Base-by-base conservation (phyloP, 1,140 invertebrate species). In the Zelostemma sp. region DNA sequence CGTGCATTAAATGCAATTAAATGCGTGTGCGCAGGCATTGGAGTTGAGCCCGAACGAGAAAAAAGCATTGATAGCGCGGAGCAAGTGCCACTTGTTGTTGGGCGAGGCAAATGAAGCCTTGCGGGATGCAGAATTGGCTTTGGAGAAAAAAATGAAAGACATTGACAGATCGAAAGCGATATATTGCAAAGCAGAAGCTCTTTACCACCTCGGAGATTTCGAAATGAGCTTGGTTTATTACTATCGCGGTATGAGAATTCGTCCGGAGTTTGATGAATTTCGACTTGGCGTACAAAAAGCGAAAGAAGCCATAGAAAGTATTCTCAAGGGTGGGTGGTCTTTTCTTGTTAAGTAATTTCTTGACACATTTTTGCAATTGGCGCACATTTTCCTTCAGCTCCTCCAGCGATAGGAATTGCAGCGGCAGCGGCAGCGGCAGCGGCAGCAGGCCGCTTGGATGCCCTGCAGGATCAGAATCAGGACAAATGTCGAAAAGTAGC, bases 231-330 rank as follows among this genome's bases (percentile, higher is more conserved):
- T 98, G 0, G 93, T 98, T 69, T 96, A 92, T 78, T 98, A 94
- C 78, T 95, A 98, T 78, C 88, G 95, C 48, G 96, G 95, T 0
- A 86, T 95, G 58, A 90, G 91, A 12, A 88, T 95, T 3, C 87
- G 96, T 8, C 95, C 95, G 0, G 95, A 98, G 66, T 88, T 95
- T 41, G 91, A 92, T 59, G 91, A 91, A 16, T 97, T 98, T 82
- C 89, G 94, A 48, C 88, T 97, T 17, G 97, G 96, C 9, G 92
- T 98, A 0, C 94, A 97, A 76, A 98, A 98, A 81, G 93, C 93
- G 0, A 93, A 96, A 82, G 94, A 97, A 80, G 96, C 96, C 1
- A 98, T 98, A 64, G 91, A 95, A 82, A 97, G 96, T 77, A 93
- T 95, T 6, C 93, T 98, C 45, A 95, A 95, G 71, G 80, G 90